A percentile compares a stretch with the other conserved stretches of the same genome.
These are phyloP conservation scores for Strix uralensis DNA, from an alignment of 2,113 vertebrate species.

Conservation along the genomic window DNA sequence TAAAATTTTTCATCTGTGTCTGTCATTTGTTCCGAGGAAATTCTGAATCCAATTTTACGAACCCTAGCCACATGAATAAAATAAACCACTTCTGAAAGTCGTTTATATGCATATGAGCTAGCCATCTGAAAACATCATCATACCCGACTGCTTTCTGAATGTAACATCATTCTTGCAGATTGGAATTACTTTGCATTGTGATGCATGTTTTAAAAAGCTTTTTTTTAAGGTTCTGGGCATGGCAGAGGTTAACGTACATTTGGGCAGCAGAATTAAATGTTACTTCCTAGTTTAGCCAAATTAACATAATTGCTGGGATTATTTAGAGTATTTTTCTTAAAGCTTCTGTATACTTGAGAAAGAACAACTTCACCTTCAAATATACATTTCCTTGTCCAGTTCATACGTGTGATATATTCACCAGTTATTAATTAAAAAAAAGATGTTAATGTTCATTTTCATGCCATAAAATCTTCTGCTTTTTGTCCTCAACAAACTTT, in stretches of 20 bases:
- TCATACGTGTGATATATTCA: not conserved
- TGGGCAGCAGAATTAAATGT: not conserved
- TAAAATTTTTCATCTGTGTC: not conserved
- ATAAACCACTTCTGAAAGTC: not conserved
- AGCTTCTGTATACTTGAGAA: not conserved
- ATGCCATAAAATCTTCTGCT: not conserved
- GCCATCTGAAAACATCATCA: not conserved
- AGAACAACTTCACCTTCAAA: not conserved
- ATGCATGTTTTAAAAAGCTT: not conserved
- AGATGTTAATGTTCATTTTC: not conserved
- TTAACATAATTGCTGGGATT: not conserved
- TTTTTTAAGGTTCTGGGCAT: not conserved
- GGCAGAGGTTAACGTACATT: not conserved
- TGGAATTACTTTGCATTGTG: not conserved
- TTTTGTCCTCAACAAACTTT: not conserved
- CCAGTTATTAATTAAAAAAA: not conserved
- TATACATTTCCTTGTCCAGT: not conserved
- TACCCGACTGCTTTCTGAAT: not conserved
- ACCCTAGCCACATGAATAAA: not conserved
- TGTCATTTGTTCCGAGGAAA: not conserved
- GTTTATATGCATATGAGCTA: not conserved
- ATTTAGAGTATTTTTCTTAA: not conserved
- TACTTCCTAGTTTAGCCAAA: not conserved
- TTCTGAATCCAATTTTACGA: not conserved
- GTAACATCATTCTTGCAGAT: not conserved